Base-by-base conservation (phyloP, 2,888 invertebrate species). In the Argyra leucocephala region DNA sequence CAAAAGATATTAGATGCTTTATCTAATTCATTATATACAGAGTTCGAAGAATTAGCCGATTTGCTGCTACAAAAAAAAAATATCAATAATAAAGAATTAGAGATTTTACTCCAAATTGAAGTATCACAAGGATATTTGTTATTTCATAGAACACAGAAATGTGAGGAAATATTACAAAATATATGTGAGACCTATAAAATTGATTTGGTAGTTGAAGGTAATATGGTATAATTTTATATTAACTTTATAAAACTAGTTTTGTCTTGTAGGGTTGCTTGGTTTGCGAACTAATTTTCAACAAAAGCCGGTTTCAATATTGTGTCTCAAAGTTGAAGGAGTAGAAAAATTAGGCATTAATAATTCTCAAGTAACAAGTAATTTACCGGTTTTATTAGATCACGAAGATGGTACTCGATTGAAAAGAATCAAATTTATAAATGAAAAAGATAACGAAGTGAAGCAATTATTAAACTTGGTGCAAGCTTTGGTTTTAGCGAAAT, bases 201-300 rank as follows among this genome's bases (percentile, higher is more conserved):
- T 59, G 83, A 84, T 61, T 79, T 93, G 59, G 83, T 87, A 71
- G 82, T 94, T 5, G 86, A 85, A 76, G 90, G 89, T 86, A 67
- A 64, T 62, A 61, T 23, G 0, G 18, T 58, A 2, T 63, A 21
- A 48, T 22, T 9, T 4, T 5, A 61, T 12, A 26, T 22, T 21
- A 64, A 31, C 31, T 7, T 31, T 18, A 18, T 24, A 31, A n/a
- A 15, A 64, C 3, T 57, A 21, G 15, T 60, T 23, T 57, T 26
- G 31, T 36, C 3, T 48, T 18, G 7, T 18, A 74, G 74, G 73
- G 24, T 58, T 89, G 48, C 80, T 97, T 70, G 97, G 97, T 0
- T 90, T 91, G 76, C 84, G 97, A 68, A 98, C 98, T 10, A 89
- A 88, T 73, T 94, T 87, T 76, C 98, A 99, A 77, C 84, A 88